These are phyloP conservation scores for Zele albiditarsus DNA, from an alignment of 2,888 invertebrate genomes.

Conservation along the genomic window DNA sequence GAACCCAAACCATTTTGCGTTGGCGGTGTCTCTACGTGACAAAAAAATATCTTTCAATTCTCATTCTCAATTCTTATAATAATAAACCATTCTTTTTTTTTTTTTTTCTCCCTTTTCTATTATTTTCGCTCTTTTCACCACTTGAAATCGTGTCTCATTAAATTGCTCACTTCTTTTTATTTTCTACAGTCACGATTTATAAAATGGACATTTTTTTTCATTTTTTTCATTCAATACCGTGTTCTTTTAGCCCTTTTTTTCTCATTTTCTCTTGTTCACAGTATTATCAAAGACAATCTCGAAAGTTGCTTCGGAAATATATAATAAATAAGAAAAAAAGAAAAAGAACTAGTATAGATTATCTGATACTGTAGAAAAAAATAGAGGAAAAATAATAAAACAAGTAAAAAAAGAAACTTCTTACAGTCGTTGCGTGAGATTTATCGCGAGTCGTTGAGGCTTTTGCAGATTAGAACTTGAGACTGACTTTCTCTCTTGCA, in stretches of 20 bases:
- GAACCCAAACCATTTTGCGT: conserved; percentile 41
- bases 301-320: conserved; percentile 12
- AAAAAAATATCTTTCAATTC: conserved; percentile 18
- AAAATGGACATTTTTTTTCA: neutral
- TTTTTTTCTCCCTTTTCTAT: neutral
- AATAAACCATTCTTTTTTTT: neutral
- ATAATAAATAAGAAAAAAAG: conserved; percentile 7
- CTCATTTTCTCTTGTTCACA: neutral
- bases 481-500: conserved; percentile 19
- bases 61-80: conserved; percentile 15
- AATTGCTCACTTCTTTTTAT: neutral
- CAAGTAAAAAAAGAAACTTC: conserved; percentile 8
- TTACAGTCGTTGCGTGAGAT: conserved; percentile 56
- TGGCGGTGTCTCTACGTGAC: conserved; percentile 21
- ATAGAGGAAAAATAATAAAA: neutral
- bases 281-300: neutral
- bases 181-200: neutral
- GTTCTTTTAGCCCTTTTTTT: neutral
- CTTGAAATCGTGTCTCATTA: neutral
- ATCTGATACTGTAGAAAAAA: neutral
- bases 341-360: neutral
- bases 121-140: neutral
- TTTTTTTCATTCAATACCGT: neutral
- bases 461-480: conserved; percentile 36
- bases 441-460: conserved; percentile 50